Evolutionary conservation across 2,888 invertebrate genomes (phyloP), one percentile per base, ranked within the genome.

Genomic region (Folsomia manolachei): DNA sequence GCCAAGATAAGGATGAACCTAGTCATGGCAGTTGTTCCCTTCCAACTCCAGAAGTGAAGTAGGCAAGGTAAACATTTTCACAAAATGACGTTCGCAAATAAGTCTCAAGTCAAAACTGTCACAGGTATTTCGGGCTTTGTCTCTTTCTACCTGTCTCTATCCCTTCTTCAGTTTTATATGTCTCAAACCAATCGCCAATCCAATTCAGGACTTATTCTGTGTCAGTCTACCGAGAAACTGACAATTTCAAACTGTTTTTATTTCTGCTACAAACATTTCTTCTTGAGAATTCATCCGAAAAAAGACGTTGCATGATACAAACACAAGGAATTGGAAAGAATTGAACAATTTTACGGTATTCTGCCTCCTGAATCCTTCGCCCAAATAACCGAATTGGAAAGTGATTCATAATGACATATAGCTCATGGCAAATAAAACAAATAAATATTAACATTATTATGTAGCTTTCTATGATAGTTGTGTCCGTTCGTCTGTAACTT

Each of bases 21-120:
- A n/a, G n/a, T n/a, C n/a, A n/a, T n/a, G n/a, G n/a, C n/a, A n/a
- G n/a, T n/a, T n/a, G n/a, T n/a, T n/a, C n/a, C n/a, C n/a, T n/a
- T n/a, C n/a, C n/a, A n/a, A n/a, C n/a, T n/a, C n/a, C n/a, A n/a
- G n/a, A n/a, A n/a, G n/a, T n/a, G n/a, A n/a, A n/a, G n/a, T n/a
- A n/a, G n/a, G n/a, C n/a, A n/a, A n/a, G 4, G 39, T 39, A 39
- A 39, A 63, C 24, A 63, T 63, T 63, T 63, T 63, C 26, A 63
- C 23, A 26, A 26, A 23, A 23, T 39, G 39, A 39, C 39, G 39
- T 39, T 39, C 7, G 39, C 39, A 39, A 39, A 39, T 39, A 39
- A 39, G 39, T 39, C 39, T 39, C 14, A n/a, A n/a, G 39, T 39
- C 39, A 39, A n/a, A 39, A 39, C 39, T 39, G 39, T 39, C 39